A percentile compares a stretch with the other conserved stretches of the same genome.
Conservation (phyloP, 2,113 vertebrate species). For the Sciurus niger region DNA sequence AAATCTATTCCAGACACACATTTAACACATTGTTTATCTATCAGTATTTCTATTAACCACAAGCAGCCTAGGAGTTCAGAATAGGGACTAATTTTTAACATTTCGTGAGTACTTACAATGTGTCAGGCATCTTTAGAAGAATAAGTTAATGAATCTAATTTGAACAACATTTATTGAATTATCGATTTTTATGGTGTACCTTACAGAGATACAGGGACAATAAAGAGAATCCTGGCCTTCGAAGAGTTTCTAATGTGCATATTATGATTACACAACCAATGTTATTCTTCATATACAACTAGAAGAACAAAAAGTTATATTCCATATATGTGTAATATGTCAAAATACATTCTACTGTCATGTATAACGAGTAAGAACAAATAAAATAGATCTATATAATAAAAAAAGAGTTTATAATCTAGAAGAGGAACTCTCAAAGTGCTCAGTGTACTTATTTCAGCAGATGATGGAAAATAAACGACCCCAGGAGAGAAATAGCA, state of each 20-base stretch:
- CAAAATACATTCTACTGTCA: no score
- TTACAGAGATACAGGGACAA: background rate
- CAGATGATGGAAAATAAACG: slow-evolving; percentile 50
- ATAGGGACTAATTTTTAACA: slow-evolving; percentile 16
- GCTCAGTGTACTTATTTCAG: background rate
- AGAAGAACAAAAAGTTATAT: no score
- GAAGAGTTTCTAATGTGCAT: background rate
- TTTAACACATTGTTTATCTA: background rate
- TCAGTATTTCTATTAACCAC: slow-evolving; percentile 18
- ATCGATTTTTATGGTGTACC: slow-evolving; percentile 37
- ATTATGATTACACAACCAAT: no score
- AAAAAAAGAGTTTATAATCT: background rate
- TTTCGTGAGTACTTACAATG: background rate
- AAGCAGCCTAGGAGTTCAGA: slow-evolving; percentile 40
- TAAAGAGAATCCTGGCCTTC: background rate
- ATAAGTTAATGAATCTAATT: slow-evolving; percentile 49
- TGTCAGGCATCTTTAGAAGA: slow-evolving; percentile 40
- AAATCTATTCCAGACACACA: slow-evolving; percentile 19
- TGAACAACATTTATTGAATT: background rate
- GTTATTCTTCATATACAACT: no score
- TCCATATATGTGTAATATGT: no score
- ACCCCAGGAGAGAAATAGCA: slow-evolving; percentile 10
- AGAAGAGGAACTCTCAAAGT: no score
- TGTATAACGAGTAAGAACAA: no score
- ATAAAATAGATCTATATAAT: no score